Conservation (phyloP, 2,797 vertebrate genomes). For the Xerus rutilus region DNA sequence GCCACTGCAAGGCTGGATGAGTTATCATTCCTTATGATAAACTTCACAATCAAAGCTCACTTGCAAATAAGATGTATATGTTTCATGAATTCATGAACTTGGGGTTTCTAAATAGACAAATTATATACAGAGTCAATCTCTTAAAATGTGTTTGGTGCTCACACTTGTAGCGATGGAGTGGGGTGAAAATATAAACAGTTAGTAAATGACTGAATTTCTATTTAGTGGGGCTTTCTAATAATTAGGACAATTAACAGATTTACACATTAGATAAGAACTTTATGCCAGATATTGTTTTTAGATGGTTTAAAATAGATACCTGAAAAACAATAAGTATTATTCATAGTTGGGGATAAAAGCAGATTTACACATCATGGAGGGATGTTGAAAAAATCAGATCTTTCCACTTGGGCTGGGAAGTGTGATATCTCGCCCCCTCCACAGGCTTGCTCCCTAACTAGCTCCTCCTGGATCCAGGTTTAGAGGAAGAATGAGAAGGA, state of each 20-base stretch:
- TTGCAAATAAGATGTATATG: background rate
- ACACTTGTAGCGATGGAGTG: background rate
- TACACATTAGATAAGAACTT: background rate
- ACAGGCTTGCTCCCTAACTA: background rate
- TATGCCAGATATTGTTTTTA: slow-evolving; percentile 18
- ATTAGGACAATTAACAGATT: slow-evolving; percentile 36
- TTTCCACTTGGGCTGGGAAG: background rate
- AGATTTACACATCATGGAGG: background rate
- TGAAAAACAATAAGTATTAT: background rate
- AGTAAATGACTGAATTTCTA: background rate
- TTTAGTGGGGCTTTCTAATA: slow-evolving; percentile 13
- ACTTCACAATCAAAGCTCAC: background rate
- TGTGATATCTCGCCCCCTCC: background rate
- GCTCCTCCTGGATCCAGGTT: background rate
- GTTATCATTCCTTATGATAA: background rate
- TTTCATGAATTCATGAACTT: background rate
- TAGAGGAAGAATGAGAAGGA: background rate
- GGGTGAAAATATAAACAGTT: background rate
- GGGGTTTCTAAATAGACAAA: background rate
- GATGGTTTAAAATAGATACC: background rate
- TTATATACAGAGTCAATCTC: background rate
- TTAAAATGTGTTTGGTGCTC: background rate
- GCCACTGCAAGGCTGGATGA: background rate
- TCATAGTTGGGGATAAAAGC: background rate
- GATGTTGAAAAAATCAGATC: background rate